Evolutionary conservation across 1,140 invertebrate species (phyloP), one percentile per base, ranked within the genome.

Genomic region (Drosophila pruinosa): DNA sequence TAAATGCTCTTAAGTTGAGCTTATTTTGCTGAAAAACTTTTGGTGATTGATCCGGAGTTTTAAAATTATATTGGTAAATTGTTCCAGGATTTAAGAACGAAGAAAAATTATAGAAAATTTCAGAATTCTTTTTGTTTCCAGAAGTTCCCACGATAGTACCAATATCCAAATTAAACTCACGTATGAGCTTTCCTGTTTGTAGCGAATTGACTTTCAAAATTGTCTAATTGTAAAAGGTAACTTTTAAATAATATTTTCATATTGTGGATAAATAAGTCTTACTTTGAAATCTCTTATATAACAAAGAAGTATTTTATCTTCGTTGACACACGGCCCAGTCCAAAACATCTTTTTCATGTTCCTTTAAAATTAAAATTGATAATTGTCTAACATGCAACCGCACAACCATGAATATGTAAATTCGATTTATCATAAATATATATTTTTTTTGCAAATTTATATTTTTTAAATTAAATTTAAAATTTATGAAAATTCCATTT

Each of bases 201-300:
- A 98, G 91, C 74, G 94, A 94, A 91, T 97, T 94, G 2, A 99
- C 92, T 93, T 98, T 95, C 45, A 99, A 92, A 24, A 96, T 93
- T 91, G n/a, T n/a, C n/a, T n/a, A n/a, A n/a, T n/a, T n/a, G n/a
- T n/a, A n/a, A n/a, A n/a, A n/a, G n/a, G n/a, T n/a, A n/a, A n/a
- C n/a, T n/a, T n/a, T n/a, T n/a, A n/a, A n/a, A n/a, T n/a, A n/a
- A n/a, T n/a, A n/a, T n/a, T n/a, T n/a, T n/a, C n/a, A n/a, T n/a
- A n/a, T n/a, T n/a, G n/a, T n/a, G n/a, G n/a, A n/a, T n/a, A n/a
- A n/a, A n/a, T n/a, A n/a, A n/a, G n/a, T n/a, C n/a, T n/a, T n/a
- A n/a, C n/a, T 93, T 99, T 99, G 2, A 99, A 98, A 94, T 99
- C 97, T 90, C 97, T 94, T 39, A 99, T 95, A 91, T 99, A 99